A percentile compares a stretch with the other conserved stretches of the same genome.
Evolutionary conservation across 2,113 vertebrate species (phyloP).

Genomic region (Cercocebus atys): DNA sequence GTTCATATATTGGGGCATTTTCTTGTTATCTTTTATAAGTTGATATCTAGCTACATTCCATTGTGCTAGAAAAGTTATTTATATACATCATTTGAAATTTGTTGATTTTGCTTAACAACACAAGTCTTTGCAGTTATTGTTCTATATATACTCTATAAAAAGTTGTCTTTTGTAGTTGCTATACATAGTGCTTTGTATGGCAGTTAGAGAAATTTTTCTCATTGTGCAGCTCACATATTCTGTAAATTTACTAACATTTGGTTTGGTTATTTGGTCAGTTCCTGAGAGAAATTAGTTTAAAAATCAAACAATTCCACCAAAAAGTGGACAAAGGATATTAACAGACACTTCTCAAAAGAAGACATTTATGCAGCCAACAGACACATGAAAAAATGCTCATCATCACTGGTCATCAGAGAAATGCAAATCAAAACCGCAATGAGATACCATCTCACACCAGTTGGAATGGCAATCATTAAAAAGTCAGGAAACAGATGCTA

Average conservation of each 20-base stretch:
- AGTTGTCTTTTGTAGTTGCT: no score
- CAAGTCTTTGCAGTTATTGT: background rate
- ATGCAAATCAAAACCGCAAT: no score
- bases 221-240: background rate
- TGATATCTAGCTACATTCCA: background rate
- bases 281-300: background rate
- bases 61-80: background rate
- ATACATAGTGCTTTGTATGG: background rate
- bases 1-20: background rate
- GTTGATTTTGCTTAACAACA: background rate
- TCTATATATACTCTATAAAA: background rate
- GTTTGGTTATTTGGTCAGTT: background rate
- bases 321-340: no score
- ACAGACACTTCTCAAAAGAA: no score
- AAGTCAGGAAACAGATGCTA: no score
- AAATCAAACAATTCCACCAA: no score
- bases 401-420: no score
- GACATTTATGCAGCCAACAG: no score
- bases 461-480: no score
- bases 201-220: background rate
- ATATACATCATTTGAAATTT: background rate
- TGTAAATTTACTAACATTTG: background rate
- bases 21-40: background rate
- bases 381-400: no score
- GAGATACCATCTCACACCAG: no score